Evolutionary conservation across 2,113 vertebrate species (phyloP).

Genomic region (Cebidichthys violaceus): DNA sequence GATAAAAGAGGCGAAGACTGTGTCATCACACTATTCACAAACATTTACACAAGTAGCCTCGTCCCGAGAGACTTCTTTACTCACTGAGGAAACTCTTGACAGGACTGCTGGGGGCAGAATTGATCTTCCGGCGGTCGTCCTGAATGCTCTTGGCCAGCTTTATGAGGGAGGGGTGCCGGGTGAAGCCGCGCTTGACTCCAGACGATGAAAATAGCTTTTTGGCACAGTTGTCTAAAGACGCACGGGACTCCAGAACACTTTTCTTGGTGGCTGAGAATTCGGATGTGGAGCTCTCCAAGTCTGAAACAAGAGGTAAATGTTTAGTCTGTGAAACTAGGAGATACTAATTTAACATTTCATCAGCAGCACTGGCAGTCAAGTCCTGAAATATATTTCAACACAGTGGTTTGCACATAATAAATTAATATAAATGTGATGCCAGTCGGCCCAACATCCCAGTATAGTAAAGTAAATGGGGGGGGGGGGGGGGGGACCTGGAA

Average conservation of each 20-base stretch:
- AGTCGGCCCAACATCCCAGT: too few relatives aligned
- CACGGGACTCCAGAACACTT: constrained; percentile 67
- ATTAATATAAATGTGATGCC: not conserved
- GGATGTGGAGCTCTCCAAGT: constrained; percentile 52
- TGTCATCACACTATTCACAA: not conserved
- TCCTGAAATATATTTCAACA: not conserved
- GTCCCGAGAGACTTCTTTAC: not conserved
- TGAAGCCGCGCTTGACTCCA: constrained; percentile 88
- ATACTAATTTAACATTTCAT: not conserved
- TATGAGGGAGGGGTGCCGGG: constrained; percentile 93
- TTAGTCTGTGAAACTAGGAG: not conserved
- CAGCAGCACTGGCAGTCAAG: not conserved
- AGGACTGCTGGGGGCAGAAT: constrained; percentile 93
- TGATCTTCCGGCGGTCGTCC: constrained; percentile 92
- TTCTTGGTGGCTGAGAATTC: constrained; percentile 40
- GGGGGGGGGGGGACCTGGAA: rapidly evolving
- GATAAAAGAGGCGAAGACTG: not conserved
- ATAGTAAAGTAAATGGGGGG: not conserved
- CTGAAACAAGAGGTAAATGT: constrained; percentile 31
- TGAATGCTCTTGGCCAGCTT: constrained; percentile 92
- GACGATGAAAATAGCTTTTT: constrained; percentile 93
- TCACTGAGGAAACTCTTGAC: constrained; percentile 84
- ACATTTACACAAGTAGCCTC: rapidly evolving
- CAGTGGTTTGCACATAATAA: not conserved
- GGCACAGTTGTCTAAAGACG: constrained; percentile 89